Evolutionary conservation across 2,113 vertebrate species (phyloP).

Genomic region (Sinocyclocheilus rhinocerous): DNA sequence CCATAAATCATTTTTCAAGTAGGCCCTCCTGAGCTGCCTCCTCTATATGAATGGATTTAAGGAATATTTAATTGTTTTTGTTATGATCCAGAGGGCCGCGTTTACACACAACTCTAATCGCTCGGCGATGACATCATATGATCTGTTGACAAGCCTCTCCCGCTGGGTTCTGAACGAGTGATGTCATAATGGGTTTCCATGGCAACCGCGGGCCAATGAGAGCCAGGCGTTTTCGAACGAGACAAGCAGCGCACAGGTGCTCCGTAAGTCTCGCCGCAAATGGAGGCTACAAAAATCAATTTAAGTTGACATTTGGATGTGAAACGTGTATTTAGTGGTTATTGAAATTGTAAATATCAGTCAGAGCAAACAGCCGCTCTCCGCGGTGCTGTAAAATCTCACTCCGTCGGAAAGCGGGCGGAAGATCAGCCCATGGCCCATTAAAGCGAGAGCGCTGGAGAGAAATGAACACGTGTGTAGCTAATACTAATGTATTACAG

Average conservation of each 20-base stretch:
- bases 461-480: not conserved
- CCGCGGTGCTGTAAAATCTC: not conserved
- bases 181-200: not conserved
- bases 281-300: conserved; percentile 9
- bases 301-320: conserved; percentile 19
- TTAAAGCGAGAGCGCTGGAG: not conserved
- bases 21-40: conserved; percentile 60
- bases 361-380: not conserved
- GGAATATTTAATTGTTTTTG: conserved; percentile 64
- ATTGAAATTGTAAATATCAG: conserved; percentile 32
- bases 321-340: conserved; percentile 10
- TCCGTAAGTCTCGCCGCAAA: not conserved
- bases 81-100: conserved; percentile 60
- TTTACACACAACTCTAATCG: not conserved
- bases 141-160: too few species aligned
- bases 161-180: not conserved
- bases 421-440: not conserved
- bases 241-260: not conserved
- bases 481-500: not conserved
- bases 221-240: not conserved
- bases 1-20: conserved; percentile 70
- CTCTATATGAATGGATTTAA: conserved; percentile 68
- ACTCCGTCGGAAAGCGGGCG: not conserved
- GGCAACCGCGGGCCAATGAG: not conserved
- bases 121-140: conserved; percentile 9